These are phyloP conservation scores for Pollenia griseotomentosa DNA, from an alignment of 2,888 invertebrate genomes.

Conservation along the genomic window DNA sequence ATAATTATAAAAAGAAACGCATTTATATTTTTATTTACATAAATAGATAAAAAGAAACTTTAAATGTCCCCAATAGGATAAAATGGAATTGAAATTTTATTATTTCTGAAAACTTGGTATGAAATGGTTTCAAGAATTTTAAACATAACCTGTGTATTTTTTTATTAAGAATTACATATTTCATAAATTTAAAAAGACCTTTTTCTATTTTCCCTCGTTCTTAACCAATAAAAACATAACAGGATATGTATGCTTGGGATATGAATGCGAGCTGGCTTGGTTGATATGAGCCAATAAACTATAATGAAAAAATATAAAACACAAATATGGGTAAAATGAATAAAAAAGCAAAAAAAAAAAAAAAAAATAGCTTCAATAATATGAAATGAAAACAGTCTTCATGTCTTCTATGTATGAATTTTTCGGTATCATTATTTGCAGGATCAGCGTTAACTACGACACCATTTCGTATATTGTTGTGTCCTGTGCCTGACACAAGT, in stretches of 20 bases:
- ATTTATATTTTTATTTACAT: too few species aligned
- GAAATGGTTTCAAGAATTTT: too few species aligned
- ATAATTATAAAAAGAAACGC: too few species aligned
- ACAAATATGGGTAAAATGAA: conserved; percentile 37
- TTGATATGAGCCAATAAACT: conserved; percentile 64
- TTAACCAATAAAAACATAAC: neutral
- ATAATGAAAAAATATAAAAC: conserved; percentile 60
- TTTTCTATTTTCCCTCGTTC: neutral
- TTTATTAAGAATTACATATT: too few species aligned
- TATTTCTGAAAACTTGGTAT: too few species aligned
- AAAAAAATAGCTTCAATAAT: conserved; percentile 30
- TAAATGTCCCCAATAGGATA: too few species aligned
- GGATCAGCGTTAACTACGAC: conserved; percentile 60
- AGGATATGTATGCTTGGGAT: conserved; percentile 46
- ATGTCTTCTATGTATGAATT: conserved; percentile 14
- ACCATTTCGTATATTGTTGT: conserved; percentile 31
- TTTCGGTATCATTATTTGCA: conserved; percentile 53
- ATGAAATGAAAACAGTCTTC: conserved; percentile 31
- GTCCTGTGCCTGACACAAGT: conserved; percentile 7
- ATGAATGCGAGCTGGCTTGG: conserved; percentile 49
- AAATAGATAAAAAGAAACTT: too few species aligned
- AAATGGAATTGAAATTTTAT: too few species aligned
- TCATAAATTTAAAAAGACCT: neutral
- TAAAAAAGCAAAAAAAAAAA: neutral
- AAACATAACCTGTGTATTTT: too few species aligned